Conservation (phyloP, 1,140 invertebrate genomes). For the Carposina sasakii region DNA sequence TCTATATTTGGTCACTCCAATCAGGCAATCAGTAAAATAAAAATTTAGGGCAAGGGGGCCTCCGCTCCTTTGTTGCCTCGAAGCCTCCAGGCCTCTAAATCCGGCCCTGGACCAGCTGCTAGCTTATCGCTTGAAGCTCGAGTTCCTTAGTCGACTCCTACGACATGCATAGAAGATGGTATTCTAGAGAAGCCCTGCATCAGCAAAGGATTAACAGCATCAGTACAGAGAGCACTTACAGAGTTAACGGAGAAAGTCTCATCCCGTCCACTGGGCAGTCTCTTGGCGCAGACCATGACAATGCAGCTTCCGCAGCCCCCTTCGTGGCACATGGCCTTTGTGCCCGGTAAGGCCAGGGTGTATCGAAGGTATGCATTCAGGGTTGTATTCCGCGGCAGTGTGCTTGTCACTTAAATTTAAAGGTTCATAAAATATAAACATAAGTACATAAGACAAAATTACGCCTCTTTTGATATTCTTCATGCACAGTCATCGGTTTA, state of each 20-base stretch:
- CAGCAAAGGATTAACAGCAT: neutral
- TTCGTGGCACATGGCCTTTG: conserved; percentile 88
- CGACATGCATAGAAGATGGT: neutral
- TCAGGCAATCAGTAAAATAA: too few species aligned
- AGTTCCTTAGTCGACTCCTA: neutral
- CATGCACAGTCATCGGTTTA: too few species aligned
- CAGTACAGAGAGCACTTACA: conserved; percentile 68
- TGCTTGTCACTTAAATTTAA: conserved; percentile 34
- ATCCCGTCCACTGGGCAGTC: conserved; percentile 71
- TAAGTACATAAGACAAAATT: too few species aligned
- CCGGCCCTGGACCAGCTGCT: too few species aligned
- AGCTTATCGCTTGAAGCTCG: neutral
- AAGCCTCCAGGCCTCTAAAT: neutral
- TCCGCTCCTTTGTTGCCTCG: too few species aligned
- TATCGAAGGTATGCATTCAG: conserved; percentile 81
- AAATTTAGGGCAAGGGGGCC: too few species aligned
- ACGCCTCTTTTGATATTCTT: too few species aligned
- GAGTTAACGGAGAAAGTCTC: conserved; percentile 82
- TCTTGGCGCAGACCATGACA: conserved; percentile 75
- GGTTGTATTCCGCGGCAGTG: conserved; percentile 69
- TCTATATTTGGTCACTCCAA: too few species aligned
- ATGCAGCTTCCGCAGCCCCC: conserved; percentile 89
- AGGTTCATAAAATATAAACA: too few species aligned
- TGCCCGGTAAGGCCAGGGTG: conserved; percentile 80
- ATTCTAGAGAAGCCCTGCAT: too few species aligned